phyloP scores from a whole-genome alignment of 2,888 invertebrate species.

The Alloscopus bannaensis region DNA sequence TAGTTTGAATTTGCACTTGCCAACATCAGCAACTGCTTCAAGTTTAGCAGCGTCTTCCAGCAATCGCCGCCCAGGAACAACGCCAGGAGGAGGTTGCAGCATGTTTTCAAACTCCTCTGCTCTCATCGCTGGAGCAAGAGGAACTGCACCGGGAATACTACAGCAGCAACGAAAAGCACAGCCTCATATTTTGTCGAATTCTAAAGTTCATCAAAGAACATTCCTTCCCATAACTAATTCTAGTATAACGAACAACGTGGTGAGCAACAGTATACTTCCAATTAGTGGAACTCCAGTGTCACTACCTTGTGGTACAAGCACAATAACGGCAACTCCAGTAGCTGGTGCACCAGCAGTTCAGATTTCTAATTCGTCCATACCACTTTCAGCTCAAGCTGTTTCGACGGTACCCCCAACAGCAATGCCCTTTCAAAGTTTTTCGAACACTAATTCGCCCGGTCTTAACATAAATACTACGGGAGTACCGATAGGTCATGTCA shows the following conservation, averaged over 20 bases:
- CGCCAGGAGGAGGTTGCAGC: constrained; percentile 58
- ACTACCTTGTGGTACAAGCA: constrained; percentile 1
- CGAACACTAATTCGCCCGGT: constrained; percentile 42
- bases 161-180: constrained; percentile 70
- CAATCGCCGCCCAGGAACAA: constrained; percentile 53
- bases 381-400: constrained; percentile 56
- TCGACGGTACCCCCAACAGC: constrained; percentile 41
- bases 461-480: constrained; percentile 29
- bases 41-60: constrained; percentile 68
- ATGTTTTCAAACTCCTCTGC: constrained; percentile 64
- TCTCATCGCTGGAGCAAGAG: constrained; percentile 50
- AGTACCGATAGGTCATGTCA: constrained; percentile 61
- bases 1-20: constrained; percentile 66
- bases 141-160: constrained; percentile 66
- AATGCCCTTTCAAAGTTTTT: constrained; percentile 60
- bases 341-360: constrained; percentile 39
- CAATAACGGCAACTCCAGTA: constrained; percentile 16
- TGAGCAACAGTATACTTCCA: constrained; percentile 33
- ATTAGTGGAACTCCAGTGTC: constrained; percentile 30
- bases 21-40: constrained; percentile 64
- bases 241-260: constrained; percentile 41
- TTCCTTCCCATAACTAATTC: constrained; percentile 56
- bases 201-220: constrained; percentile 69
- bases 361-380: constrained; percentile 45
- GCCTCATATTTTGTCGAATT: constrained; percentile 70